These are phyloP conservation scores for Sminthurinus signatus DNA, from an alignment of 1,140 invertebrate species.

Conservation along the genomic window DNA sequence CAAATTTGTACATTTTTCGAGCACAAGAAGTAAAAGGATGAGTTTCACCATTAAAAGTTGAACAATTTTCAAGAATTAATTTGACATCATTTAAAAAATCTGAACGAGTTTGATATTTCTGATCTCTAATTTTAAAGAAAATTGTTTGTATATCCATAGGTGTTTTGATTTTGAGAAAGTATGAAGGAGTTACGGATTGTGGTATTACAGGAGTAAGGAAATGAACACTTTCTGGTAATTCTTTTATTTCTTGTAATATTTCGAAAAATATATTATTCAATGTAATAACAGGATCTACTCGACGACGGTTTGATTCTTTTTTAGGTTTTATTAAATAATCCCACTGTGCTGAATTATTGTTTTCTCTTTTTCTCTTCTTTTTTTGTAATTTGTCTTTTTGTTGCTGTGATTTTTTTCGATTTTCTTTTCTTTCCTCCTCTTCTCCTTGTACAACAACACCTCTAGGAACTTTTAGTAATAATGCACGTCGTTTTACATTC, in stretches of 20 bases:
- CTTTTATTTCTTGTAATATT: constrained; percentile 88
- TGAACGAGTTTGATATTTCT: constrained; percentile 88
- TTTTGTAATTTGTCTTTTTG: constrained; percentile 47
- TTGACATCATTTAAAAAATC: constrained; percentile 92
- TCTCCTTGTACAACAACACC: constrained; percentile 58
- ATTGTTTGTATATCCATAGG: constrained; percentile 98
- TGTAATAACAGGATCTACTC: constrained; percentile 94
- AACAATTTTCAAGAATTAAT: constrained; percentile 93
- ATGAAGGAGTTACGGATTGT: constrained; percentile 48
- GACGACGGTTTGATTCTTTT: constrained; percentile 79
- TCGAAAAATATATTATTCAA: constrained; percentile 85
- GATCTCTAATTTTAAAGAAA: constrained; percentile 80
- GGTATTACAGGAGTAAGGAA: constrained; percentile 92
- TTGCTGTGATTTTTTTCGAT: no score
- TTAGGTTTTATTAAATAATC: constrained; percentile 88
- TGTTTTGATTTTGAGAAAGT: constrained; percentile 80
- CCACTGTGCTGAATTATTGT: constrained; percentile 66
- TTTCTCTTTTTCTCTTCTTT: constrained; percentile 50
- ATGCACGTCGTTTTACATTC: constrained; percentile 67
- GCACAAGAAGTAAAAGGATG: constrained; percentile 80
- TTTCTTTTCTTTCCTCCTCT: constrained; percentile 50
- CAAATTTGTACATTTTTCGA: constrained; percentile 77
- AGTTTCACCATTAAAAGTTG: constrained; percentile 82
- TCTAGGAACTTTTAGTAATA: constrained; percentile 78
- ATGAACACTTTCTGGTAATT: constrained; percentile 82